Conservation (phyloP, 2,888 invertebrate species). For the Orthosia gothica region DNA sequence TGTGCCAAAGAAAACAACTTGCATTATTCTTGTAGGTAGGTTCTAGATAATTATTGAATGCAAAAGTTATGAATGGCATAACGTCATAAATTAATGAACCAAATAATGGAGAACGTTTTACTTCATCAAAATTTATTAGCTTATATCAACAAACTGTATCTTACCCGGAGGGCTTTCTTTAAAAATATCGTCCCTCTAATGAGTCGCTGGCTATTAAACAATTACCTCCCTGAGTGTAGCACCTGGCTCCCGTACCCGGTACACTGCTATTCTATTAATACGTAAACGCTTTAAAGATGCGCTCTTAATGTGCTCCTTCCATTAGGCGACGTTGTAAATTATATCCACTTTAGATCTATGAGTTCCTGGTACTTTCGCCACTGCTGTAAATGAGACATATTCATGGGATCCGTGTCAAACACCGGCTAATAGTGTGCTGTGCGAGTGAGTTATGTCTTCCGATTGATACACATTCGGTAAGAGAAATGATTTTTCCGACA, state of each 20-base stretch:
- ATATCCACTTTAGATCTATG: constrained; percentile 83
- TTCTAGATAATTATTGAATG: neutral
- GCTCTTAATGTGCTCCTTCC: constrained; percentile 89
- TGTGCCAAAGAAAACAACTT: neutral
- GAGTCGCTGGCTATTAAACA: constrained; percentile 83
- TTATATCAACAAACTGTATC: constrained; percentile 44
- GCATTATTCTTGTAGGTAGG: neutral
- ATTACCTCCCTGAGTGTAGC: constrained; percentile 79
- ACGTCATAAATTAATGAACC: constrained; percentile 8
- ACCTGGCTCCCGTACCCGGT: constrained; percentile 80
- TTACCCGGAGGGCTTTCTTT: constrained; percentile 66
- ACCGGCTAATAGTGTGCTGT: constrained; percentile 39
- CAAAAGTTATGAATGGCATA: constrained; percentile 1
- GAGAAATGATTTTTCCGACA: neutral
- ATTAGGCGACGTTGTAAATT: constrained; percentile 89
- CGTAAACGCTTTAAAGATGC: constrained; percentile 84
- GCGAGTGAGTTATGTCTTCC: constrained; percentile 46
- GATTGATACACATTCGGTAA: constrained; percentile 36
- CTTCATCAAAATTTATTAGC: constrained; percentile 38
- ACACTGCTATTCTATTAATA: constrained; percentile 86
- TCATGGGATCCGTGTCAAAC: constrained; percentile 63
- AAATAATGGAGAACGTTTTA: constrained; percentile 26
- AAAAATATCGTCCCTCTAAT: constrained; percentile 78
- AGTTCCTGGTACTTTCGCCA: constrained; percentile 80
- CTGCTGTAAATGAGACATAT: constrained; percentile 66